Evolutionary conservation across 2,888 invertebrate genomes (phyloP).

Genomic region (Drosophila differens): DNA sequence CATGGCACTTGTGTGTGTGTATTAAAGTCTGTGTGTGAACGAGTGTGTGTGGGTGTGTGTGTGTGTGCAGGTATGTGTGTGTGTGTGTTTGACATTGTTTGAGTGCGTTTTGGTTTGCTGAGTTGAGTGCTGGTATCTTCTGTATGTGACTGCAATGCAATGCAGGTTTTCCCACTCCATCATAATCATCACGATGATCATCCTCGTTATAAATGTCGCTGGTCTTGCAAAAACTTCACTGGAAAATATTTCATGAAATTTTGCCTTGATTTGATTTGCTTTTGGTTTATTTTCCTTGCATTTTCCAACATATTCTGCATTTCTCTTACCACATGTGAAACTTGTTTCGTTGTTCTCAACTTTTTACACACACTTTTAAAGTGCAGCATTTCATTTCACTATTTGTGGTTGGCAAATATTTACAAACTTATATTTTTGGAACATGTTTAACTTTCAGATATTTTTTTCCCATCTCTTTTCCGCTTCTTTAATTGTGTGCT

Average conservation of each 20-base stretch:
- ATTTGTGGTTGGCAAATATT: constrained; percentile 6
- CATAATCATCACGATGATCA: constrained; percentile 21
- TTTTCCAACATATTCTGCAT: constrained; percentile 7
- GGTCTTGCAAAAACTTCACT: constrained; percentile 5
- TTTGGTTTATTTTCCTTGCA: constrained; percentile 19
- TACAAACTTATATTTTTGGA: background rate
- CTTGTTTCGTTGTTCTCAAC: background rate
- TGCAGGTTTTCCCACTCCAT: constrained; percentile 56
- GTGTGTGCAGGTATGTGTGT: constrained; percentile 10
- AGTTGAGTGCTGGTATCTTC: constrained; percentile 33
- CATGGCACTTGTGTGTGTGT: constrained; percentile 13
- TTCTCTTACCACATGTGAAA: background rate
- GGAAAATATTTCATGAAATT: constrained; percentile 36
- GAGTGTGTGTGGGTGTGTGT: constrained; percentile 16
- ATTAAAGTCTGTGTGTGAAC: constrained; percentile 7
- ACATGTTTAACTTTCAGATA: background rate
- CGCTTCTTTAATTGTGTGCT: background rate
- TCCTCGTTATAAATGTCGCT: constrained; percentile 63
- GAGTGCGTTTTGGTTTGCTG: constrained; percentile 31
- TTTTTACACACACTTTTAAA: background rate
- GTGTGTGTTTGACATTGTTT: constrained; percentile 43
- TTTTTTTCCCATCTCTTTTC: background rate
- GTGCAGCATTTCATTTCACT: background rate
- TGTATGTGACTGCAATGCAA: constrained; percentile 55
- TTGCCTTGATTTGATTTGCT: constrained; percentile 44